phyloP scores from a whole-genome alignment of 2,797 vertebrate genomes.

The Halcyon chelicuti region DNA sequence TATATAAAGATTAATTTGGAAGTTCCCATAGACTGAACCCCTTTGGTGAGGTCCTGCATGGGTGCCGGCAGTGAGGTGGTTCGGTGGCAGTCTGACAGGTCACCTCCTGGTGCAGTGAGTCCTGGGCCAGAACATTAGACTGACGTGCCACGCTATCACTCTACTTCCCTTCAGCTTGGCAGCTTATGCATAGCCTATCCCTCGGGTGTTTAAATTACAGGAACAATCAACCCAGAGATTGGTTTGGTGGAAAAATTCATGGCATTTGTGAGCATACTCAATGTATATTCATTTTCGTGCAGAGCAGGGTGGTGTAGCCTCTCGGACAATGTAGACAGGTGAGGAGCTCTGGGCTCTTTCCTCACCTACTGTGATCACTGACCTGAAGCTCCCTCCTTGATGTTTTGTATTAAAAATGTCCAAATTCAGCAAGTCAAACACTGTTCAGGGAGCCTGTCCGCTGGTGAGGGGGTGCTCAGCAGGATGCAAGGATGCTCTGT shows the following conservation, averaged over 20 bases:
- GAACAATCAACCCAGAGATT: background rate
- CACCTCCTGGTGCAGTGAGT: background rate
- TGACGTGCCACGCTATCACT: rapidly evolving
- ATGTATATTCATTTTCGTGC: background rate
- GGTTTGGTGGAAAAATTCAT: background rate
- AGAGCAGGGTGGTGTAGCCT: background rate
- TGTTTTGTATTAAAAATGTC: background rate
- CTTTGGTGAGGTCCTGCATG: background rate
- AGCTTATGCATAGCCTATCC: background rate
- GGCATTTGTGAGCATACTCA: background rate
- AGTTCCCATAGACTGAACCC: background rate
- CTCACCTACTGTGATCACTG: background rate
- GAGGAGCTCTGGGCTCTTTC: background rate
- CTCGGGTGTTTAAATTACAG: background rate
- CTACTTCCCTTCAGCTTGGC: background rate
- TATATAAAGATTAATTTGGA: background rate
- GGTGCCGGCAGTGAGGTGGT: rapidly evolving
- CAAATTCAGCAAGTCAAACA: background rate
- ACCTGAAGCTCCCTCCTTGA: background rate
- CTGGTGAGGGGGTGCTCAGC: background rate
- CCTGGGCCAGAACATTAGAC: background rate
- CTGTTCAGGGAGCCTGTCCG: background rate
- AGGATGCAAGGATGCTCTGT: background rate
- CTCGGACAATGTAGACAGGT: background rate
- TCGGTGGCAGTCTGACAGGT: rapidly evolving